Base-by-base conservation (phyloP, 2,888 invertebrate species). In the Fragum sueziense region DNA sequence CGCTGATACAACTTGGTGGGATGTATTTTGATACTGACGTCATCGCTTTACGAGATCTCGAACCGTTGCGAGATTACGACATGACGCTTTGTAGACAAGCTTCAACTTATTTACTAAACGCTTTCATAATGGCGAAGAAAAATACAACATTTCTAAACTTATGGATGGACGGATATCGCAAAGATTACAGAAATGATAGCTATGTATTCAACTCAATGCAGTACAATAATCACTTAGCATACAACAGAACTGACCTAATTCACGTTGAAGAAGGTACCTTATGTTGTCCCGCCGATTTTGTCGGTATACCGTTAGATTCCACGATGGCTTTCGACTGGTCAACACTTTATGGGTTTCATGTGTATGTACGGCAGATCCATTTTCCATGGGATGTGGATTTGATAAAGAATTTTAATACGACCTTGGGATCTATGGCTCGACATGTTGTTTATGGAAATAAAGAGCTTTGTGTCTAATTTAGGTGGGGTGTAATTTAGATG, bases 381-480 rank as follows among this genome's bases (percentile, higher is more conserved):
- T 41, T 68, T 22, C 74, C 69, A 2, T 37, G 68, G 17, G 69
- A 74, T 37, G 74, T 69, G 51, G 41, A 68, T 14, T 47, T 41
- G 25, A 69, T 74, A 31, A 37, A 47, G 37, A 27, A 41, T 31
- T 69, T 74, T 68, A 74, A 74, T n/a, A 51, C 69, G 0, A 74
- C 69, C 1, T 31, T 69, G 31, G 74, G 74, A 14, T 68, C 74
- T 11, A 69, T 69, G 11, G 27, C 29, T 22, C 68, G 69, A 1
- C 69, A 74, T 34, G 33, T 74, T 33, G 37, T 47, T 14, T 74
- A 59, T 33, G 74, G 74, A 14, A 74, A 74, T 41, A 74, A 74
- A 57, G 74, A 74, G 34, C 59, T 74, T 0, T 74, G 74, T 68
- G 41, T 52, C 9, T 70, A n/a, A 37, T n/a, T n/a, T n/a, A n/a